These are phyloP conservation scores for Odontomachus brunneus DNA, from an alignment of 1,140 invertebrate genomes.

Conservation along the genomic window DNA sequence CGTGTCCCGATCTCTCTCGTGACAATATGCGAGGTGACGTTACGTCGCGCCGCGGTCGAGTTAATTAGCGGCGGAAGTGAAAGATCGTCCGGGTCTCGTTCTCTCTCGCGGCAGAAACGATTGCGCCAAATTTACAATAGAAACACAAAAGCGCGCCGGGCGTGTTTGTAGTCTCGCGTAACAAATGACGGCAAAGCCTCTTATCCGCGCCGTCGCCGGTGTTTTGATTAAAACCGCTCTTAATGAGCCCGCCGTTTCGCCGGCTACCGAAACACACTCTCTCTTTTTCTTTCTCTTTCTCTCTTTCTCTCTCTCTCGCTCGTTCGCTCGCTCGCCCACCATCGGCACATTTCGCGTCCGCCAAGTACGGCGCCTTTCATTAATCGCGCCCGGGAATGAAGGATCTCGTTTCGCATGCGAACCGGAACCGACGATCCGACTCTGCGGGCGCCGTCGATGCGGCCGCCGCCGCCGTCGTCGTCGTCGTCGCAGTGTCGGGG, in stretches of 20 bases:
- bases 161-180: conserved; percentile 27
- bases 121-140: conserved; percentile 38
- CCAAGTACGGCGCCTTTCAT: conserved; percentile 23
- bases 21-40: too few species aligned
- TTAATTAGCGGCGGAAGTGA: conserved; percentile 10
- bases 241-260: conserved; percentile 24
- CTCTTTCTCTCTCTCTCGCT: too few species aligned
- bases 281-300: too few species aligned
- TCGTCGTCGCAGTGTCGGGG: neutral
- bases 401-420: conserved; percentile 33
- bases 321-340: too few species aligned
- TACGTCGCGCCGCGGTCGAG: too few species aligned
- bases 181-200: conserved; percentile 50
- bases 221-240: conserved; percentile 54
- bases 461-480: neutral
- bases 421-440: conserved; percentile 16
- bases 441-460: too few species aligned
- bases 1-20: too few species aligned
- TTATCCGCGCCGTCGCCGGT: conserved; percentile 27
- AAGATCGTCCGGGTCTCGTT: neutral
- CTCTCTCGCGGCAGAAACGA: conserved; percentile 4
- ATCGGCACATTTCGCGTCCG: conserved; percentile 19
- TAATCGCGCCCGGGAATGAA: conserved; percentile 48
- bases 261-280: conserved; percentile 2
- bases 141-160: neutral